These are phyloP conservation scores for Halictus ligatus DNA, from an alignment of 2,888 invertebrate species.

Conservation along the genomic window DNA sequence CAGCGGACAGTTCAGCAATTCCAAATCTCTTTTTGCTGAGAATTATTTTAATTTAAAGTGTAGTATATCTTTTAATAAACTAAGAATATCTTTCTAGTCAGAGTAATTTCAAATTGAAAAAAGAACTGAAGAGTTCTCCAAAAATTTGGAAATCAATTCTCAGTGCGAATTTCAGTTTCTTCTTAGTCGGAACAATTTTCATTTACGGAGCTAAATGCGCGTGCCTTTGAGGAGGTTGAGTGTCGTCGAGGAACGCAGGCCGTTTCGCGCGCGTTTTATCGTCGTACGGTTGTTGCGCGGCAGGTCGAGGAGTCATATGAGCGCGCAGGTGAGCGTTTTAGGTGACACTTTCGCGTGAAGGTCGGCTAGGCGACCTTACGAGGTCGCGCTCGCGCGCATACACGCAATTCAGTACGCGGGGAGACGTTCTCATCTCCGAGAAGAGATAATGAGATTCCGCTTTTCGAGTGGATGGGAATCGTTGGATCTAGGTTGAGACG, in stretches of 20 bases:
- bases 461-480: background rate
- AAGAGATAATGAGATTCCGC: background rate
- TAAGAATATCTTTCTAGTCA: too few species aligned
- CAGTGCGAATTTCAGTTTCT: too few species aligned
- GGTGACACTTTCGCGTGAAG: slow-evolving; percentile 67
- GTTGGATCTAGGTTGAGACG: background rate
- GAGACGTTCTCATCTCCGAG: background rate
- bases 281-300: slow-evolving; percentile 38
- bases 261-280: slow-evolving; percentile 53
- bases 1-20: too few species aligned
- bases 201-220: too few species aligned
- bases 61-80: too few species aligned
- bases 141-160: too few species aligned
- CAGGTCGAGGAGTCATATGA: slow-evolving; percentile 38
- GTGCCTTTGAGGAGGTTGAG: background rate
- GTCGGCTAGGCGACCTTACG: slow-evolving; percentile 63
- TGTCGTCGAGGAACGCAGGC: background rate
- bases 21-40: too few species aligned
- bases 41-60: too few species aligned
- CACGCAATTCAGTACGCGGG: background rate
- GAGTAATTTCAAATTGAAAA: too few species aligned
- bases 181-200: too few species aligned
- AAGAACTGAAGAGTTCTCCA: too few species aligned
- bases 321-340: slow-evolving; percentile 45
- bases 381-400: slow-evolving; percentile 45